Percentiles rank a stretch among this genome's conserved stretches.
Evolutionary conservation across 2,113 vertebrate genomes (phyloP).

Genomic region (Pomatorhinus ruficollis): DNA sequence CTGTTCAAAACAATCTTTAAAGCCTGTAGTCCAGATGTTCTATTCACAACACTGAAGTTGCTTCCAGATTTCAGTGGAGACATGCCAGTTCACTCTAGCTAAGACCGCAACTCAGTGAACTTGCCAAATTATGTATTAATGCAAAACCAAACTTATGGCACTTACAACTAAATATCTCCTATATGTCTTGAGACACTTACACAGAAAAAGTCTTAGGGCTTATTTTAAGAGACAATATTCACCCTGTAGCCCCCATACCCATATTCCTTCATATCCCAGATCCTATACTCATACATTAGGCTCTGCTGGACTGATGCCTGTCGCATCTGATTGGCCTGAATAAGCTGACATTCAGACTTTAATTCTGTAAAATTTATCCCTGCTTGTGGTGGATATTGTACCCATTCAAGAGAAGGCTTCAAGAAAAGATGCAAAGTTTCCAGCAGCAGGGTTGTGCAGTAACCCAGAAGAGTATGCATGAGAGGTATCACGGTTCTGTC

Average conservation of each 20-base stretch:
- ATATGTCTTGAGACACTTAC: neutral
- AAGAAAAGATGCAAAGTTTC: neutral
- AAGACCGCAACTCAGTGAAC: neutral
- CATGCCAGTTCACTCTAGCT: neutral
- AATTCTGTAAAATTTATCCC: neutral
- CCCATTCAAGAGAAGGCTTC: neutral
- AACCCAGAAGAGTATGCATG: neutral
- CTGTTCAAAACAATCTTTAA: neutral
- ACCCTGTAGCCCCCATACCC: neutral
- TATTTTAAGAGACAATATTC: neutral
- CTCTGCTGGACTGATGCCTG: neutral
- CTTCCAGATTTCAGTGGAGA: neutral
- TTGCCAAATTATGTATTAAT: neutral
- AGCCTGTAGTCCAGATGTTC: slow-evolving; percentile 9
- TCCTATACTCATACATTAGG: neutral
- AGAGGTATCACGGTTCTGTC: neutral
- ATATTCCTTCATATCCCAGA: neutral
- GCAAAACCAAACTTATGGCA: neutral
- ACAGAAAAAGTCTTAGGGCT: neutral
- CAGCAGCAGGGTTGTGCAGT: neutral
- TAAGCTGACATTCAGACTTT: neutral
- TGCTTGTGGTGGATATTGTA: neutral
- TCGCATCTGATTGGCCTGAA: neutral
- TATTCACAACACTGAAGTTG: neutral
- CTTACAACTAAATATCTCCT: neutral